Evolutionary conservation across 2,888 invertebrate genomes (phyloP), one percentile per base, ranked within the genome.

Genomic region (Diplolepis rosae): DNA sequence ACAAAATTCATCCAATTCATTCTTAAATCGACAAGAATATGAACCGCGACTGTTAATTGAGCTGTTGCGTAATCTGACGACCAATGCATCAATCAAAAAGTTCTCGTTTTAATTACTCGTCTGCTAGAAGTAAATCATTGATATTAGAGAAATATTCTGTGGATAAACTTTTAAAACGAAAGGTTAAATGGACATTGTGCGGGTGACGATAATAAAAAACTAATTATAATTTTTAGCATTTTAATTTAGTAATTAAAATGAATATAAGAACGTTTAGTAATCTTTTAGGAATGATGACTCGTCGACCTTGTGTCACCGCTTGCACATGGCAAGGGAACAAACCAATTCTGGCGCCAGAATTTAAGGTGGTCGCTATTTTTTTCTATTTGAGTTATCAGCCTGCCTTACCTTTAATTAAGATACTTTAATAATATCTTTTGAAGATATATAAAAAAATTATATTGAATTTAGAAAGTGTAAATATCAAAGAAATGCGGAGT

Each of bases 231-330:
- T 9, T 54, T 32, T 9, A 18, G 30, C 30, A 32, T 54, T 2
- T 39, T 13, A 61, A 32, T 35, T 35, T 15, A 35, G 13, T 61
- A 22, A 35, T 24, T 56, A 73, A 4, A 61, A 76, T 77, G 77
- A 72, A 68, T 18, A 5, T 68, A 1, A 75, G 54, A 71, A 66
- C 45, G 2, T 71, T 70, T 6, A 18, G 65, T 24, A 77, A 67
- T 42, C 1, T 80, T 3, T 45, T 79, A 2, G 71, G 35, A 5
- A 24, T 71, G 18, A 42, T 65, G 1, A 48, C 61, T 4, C 66
- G 35, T 28, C 39, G 5, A 5, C 32, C 30, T 15, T 39, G 28
- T 28, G 7, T 22, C 4, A 51, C 65, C 70, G 66, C 61, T 24
- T 6, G 30, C 7, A 22, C 27, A 13, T 71, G 71, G 13, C 68